Conservation (phyloP, 2,888 invertebrate genomes). For the Rhodophaea formosa region DNA sequence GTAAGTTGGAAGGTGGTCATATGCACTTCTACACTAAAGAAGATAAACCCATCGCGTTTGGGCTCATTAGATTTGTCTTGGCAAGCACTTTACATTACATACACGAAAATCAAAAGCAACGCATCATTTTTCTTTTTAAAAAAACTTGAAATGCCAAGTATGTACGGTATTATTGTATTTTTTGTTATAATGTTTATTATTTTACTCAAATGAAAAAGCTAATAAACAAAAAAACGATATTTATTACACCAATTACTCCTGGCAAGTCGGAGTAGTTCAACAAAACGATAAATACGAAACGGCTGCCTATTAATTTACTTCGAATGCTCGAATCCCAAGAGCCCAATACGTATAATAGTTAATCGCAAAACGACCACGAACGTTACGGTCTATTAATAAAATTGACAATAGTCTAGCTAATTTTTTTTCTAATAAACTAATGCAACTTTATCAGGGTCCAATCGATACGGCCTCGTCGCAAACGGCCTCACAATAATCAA, state of each 20-base stretch:
- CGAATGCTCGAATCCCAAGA: background rate
- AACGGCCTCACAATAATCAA: constrained; percentile 54
- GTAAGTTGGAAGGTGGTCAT: too few species aligned
- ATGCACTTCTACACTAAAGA: too few species aligned
- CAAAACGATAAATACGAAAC: background rate
- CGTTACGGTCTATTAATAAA: constrained; percentile 17
- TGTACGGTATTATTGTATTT: too few species aligned
- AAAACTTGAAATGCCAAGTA: too few species aligned
- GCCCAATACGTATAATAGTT: background rate
- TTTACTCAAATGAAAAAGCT: background rate
- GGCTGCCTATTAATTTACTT: background rate
- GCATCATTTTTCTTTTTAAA: too few species aligned
- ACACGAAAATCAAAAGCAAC: too few species aligned
- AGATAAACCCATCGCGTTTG: too few species aligned
- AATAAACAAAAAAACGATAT: too few species aligned
- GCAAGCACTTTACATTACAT: too few species aligned
- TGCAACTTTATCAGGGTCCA: constrained; percentile 55
- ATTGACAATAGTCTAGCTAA: constrained; percentile 31
- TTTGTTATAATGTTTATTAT: too few species aligned
- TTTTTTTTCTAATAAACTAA: constrained; percentile 64
- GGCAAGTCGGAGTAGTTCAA: background rate
- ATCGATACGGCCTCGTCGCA: constrained; percentile 59
- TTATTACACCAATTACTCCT: background rate
- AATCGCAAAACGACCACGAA: constrained; percentile 2
- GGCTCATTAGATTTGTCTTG: too few species aligned